Evolutionary conservation across 2,797 vertebrate genomes (phyloP), one percentile per base, ranked within the genome.

Genomic region (Gallirallus australis): DNA sequence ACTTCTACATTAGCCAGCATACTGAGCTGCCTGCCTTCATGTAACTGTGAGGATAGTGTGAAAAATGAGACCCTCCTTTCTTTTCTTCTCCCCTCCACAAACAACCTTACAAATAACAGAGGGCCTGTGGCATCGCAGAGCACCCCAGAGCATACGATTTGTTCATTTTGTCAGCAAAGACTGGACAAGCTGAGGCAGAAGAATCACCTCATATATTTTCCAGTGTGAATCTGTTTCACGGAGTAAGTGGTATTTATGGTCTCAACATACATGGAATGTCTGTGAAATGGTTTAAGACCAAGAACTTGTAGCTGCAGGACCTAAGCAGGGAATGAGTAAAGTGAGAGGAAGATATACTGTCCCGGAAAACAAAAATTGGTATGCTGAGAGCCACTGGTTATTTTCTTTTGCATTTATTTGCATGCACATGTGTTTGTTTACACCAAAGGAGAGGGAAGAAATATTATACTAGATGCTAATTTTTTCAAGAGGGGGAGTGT

Each of bases 71-170:
- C 1, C 1, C 6, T 57, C 31, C 15, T 40, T 72, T 52, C 52
- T 72, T 19, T 1, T 48, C 9, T 66, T 68, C 28, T 57, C 8
- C 28, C 9, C 16, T 72, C 14, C n/a, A 4, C 10, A 31, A 28
- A 60, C 53, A 61, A 48, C 1, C 3, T 60, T 5, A 1, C 15
- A 42, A 28, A 11, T 15, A 47, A 61, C 3, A 10, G 20, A 50
- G 15, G 17, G 27, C 23, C 0, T 2, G 17, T 16, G 25, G 6
- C 11, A 56, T 4, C 27, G 28, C 45, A 30, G 12, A 61, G 40
- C 12, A 53, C 5, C 6, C 21, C 39, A 52, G 2, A 73, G 5
- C 8, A 18, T 3, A 59, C 0, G 0, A 0, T 0, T 11, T 45
- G 21, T 15, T 83, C 6, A n/a, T 77, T 73, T 77, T 30, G 5